A percentile compares a stretch with the other conserved stretches of the same genome.
phyloP scores from a whole-genome alignment of 2,113 vertebrate genomes.

The Thamnaconus septentrionalis region DNA sequence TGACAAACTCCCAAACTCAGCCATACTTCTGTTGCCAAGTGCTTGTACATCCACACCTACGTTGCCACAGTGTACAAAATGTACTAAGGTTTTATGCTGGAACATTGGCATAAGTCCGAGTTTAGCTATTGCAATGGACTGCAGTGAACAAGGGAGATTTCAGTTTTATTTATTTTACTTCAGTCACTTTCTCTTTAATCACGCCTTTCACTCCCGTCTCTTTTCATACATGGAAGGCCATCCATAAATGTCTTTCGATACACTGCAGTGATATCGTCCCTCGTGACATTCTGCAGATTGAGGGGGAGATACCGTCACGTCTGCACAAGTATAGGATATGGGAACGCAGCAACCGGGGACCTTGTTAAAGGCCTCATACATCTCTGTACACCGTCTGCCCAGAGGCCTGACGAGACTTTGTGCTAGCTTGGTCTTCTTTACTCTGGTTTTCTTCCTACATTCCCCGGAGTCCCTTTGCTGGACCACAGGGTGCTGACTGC shows the following conservation, averaged over 20 bases:
- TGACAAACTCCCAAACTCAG: too few relatives aligned
- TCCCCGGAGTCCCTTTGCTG: slow-evolving; percentile 13
- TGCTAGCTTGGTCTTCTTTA: slow-evolving; percentile 13
- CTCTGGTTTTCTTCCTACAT: slow-evolving; percentile 14
- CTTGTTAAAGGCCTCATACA: slow-evolving; percentile 39
- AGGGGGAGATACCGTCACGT: slow-evolving; percentile 8
- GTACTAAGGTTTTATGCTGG: too few relatives aligned
- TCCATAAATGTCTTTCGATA: slow-evolving; percentile 50
- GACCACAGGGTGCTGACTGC: slow-evolving; percentile 28
- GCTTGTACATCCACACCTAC: too few relatives aligned
- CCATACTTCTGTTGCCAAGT: too few relatives aligned
- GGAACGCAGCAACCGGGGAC: slow-evolving; percentile 11
- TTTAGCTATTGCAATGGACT: too few relatives aligned
- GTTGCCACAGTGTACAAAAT: too few relatives aligned
- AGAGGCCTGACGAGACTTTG: not conserved
- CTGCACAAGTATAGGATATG: slow-evolving; percentile 8
- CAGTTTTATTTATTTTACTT: not conserved
- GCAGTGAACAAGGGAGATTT: too few relatives aligned
- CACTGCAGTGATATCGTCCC: slow-evolving; percentile 50
- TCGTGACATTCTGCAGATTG: slow-evolving; percentile 53
- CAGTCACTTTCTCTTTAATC: slow-evolving; percentile 5
- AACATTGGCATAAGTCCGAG: too few relatives aligned
- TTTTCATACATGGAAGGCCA: slow-evolving; percentile 34
- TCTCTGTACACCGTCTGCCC: slow-evolving; percentile 35
- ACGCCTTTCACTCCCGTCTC: slow-evolving; percentile 21